Evolutionary conservation across 2,888 invertebrate species (phyloP).

Genomic region (Palloptera scutellata): DNA sequence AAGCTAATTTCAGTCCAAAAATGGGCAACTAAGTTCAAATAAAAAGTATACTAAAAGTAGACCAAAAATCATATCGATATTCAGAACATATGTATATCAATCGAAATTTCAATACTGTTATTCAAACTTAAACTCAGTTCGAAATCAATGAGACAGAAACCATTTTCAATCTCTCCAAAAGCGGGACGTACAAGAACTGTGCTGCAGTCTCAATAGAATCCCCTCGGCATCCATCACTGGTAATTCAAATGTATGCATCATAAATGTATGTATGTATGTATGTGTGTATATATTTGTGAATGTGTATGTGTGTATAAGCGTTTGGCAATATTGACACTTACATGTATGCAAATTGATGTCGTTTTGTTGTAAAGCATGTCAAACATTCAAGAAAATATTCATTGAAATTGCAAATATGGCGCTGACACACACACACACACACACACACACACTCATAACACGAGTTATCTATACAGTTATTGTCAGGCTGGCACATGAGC

Average conservation of each 20-base stretch:
- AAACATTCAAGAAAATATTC: conserved; percentile 12
- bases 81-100: background rate
- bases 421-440: background rate
- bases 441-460: too few relatives aligned
- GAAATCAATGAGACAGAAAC: too few relatives aligned
- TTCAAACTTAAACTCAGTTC: too few relatives aligned
- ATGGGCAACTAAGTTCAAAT: background rate
- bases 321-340: conserved; percentile 4
- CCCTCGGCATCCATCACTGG: background rate
- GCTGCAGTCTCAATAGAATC: background rate
- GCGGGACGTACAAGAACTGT: background rate
- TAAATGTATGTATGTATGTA: background rate
- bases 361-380: conserved; percentile 5
- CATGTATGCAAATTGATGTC: conserved; percentile 10
- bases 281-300: background rate
- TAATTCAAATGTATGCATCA: background rate
- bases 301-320: background rate
- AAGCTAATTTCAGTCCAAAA: too few relatives aligned
- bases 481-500: too few relatives aligned
- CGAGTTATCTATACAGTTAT: too few relatives aligned
- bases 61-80: conserved; percentile 3
- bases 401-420: conserved; percentile 9
- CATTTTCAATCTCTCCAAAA: background rate
- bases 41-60: conserved; percentile 15
- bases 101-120: too few relatives aligned